phyloP scores from a whole-genome alignment of 1,140 invertebrate species.

The Fopius arisanus region DNA sequence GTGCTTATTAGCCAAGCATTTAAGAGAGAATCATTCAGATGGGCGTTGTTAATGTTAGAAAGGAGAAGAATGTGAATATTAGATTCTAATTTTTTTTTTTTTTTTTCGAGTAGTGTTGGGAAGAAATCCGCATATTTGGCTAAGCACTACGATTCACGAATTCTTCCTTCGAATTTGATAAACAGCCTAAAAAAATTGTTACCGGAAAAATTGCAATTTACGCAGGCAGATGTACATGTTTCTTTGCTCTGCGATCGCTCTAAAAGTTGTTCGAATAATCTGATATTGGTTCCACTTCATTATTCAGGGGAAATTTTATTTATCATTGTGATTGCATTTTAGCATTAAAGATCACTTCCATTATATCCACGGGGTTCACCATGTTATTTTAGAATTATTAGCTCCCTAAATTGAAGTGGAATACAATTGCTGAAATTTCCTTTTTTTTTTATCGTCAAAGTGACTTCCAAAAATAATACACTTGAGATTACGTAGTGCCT shows the following conservation, averaged over 20 bases:
- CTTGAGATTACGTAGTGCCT: slow-evolving; percentile 49
- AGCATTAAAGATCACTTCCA: neutral
- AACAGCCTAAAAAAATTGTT: neutral
- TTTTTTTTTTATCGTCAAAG: too few relatives aligned
- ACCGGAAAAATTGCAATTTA: neutral
- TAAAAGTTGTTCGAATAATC: neutral
- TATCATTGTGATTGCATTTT: neutral
- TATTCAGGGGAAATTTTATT: neutral
- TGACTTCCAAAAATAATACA: slow-evolving; percentile 10
- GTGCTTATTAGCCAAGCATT: slow-evolving; percentile 6
- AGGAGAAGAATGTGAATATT: slow-evolving; percentile 29
- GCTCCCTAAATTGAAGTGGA: too few relatives aligned
- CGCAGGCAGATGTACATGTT: neutral
- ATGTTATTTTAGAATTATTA: too few relatives aligned
- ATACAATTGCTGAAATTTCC: too few relatives aligned
- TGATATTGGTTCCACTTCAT: neutral
- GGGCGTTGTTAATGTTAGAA: neutral
- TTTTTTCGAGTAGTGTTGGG: neutral
- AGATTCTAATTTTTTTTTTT: slow-evolving; percentile 17
- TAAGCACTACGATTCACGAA: too few relatives aligned
- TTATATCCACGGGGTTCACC: neutral
- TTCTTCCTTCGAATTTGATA: too few relatives aligned
- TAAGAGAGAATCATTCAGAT: neutral
- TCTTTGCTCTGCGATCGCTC: neutral
- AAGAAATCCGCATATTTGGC: slow-evolving; percentile 26